Base-by-base conservation (phyloP, 2,888 invertebrate genomes). In the Autographa gamma region DNA sequence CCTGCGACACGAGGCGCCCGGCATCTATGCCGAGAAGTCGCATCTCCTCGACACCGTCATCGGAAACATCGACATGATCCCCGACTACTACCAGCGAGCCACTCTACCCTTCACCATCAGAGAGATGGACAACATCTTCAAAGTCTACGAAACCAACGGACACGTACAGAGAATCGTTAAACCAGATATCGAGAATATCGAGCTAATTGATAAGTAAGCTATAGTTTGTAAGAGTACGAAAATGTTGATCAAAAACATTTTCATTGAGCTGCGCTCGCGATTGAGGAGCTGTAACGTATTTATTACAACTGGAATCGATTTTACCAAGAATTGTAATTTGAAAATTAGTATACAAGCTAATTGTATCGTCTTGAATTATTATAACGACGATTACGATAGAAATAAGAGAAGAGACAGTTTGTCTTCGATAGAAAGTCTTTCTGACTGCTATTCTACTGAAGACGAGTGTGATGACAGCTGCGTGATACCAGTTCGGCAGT, bases 41-140 rank as follows among this genome's bases (percentile, higher is more conserved):
- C 99, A 99, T 91, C 93, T 99, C 69, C 96, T 99, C 14, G 97
- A 97, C 60, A 97, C 97, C 9, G 98, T 99, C 66, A 99, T 99
- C 65, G 97, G 97, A 89, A 99, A 99, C 89, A 97, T 99, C 80
- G 97, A 98, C 94, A 93, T 98, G 84, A 94, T 97, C 86, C 91
- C 97, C 0, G 96, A 98, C 85, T 99, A 98, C 92, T 99, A 99
- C 92, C 96, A 98, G 89, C 97, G 97, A 87, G 97, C 97, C 0
- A 97, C 98, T 0, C 88, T 99, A 76, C 97, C 98, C 0, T 99
- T 98, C 93, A 97, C 97, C 34, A 95, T 98, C 18, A 96, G 97
- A 74, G 98, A 98, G 90, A 97, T 97, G 88, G 97, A 98, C 86
- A 96, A 96, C 60, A 93, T 99, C 31, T 97, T 97, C 85, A 95